phyloP scores from a whole-genome alignment of 1,140 invertebrate genomes.

The Euwallacea fornicatus region DNA sequence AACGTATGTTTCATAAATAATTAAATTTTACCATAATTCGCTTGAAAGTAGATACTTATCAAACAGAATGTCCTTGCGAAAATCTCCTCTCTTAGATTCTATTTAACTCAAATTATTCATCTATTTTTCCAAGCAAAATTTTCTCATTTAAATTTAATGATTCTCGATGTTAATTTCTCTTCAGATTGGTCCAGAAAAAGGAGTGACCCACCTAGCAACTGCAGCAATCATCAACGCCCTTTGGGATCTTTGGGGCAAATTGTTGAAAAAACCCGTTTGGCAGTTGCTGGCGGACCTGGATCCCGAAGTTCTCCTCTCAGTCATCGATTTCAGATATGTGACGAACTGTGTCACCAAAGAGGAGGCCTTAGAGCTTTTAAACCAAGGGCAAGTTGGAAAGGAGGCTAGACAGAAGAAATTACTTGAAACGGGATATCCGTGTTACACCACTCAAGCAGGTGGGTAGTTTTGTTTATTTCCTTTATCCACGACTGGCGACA shows the following conservation, averaged over 20 bases:
- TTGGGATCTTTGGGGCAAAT: constrained; percentile 89
- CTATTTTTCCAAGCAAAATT: too few species aligned
- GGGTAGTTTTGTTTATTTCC: constrained; percentile 23
- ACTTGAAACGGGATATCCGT: constrained; percentile 67
- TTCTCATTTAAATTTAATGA: too few species aligned
- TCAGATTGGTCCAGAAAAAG: constrained; percentile 90
- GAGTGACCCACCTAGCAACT: constrained; percentile 84
- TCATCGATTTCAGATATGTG: constrained; percentile 84
- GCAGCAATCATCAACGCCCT: constrained; percentile 86
- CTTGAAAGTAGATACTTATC: too few species aligned
- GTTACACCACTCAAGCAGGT: constrained; percentile 78
- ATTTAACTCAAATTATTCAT: too few species aligned
- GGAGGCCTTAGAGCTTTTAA: constrained; percentile 77
- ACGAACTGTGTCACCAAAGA: constrained; percentile 79
- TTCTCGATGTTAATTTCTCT: too few species aligned
- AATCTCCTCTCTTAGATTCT: too few species aligned
- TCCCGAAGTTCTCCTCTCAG: constrained; percentile 78
- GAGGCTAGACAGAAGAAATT: constrained; percentile 62
- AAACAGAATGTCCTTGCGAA: too few species aligned
- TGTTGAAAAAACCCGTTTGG: constrained; percentile 86
- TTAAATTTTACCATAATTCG: too few species aligned
- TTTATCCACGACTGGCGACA: too few species aligned
- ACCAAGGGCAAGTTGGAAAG: constrained; percentile 61
- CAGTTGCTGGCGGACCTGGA: constrained; percentile 79
- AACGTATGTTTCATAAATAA: too few species aligned